Evolutionary conservation across 1,140 invertebrate species (phyloP).

Genomic region (Callitettix versicolor): DNA sequence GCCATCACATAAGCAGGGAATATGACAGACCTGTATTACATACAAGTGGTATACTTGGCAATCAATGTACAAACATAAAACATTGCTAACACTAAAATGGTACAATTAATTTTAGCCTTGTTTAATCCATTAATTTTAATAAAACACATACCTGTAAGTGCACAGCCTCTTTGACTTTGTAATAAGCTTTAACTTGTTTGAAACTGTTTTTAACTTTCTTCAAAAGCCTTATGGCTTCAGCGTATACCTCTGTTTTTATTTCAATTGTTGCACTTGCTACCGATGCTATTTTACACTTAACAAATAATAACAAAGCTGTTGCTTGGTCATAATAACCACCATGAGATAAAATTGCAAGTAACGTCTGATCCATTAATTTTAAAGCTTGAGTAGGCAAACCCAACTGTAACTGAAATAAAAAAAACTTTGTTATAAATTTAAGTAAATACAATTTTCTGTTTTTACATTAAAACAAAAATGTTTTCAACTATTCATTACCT

Average conservation of each 20-base stretch:
- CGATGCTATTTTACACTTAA: slow-evolving; percentile 36
- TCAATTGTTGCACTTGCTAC: slow-evolving; percentile 34
- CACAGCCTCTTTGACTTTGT: slow-evolving; percentile 56
- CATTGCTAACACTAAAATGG: too few species aligned
- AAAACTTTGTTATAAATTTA: slow-evolving; percentile 3
- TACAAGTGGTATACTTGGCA: too few species aligned
- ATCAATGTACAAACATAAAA: too few species aligned
- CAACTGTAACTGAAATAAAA: slow-evolving; percentile 49
- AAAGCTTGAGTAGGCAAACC: slow-evolving; percentile 62
- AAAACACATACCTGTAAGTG: slow-evolving; percentile 48
- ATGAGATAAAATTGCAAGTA: slow-evolving; percentile 62
- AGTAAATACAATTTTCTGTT: slow-evolving; percentile 8
- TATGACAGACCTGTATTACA: too few species aligned
- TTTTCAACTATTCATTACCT: neutral
- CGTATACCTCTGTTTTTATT: slow-evolving; percentile 40
- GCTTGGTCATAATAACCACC: slow-evolving; percentile 71
- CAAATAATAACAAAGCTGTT: slow-evolving; percentile 42
- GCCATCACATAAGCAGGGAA: too few species aligned
- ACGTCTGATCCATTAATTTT: slow-evolving; percentile 51
- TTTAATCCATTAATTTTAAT: too few species aligned
- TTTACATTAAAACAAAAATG: neutral
- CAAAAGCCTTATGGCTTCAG: slow-evolving; percentile 52
- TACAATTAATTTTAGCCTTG: too few species aligned
- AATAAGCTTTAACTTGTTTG: slow-evolving; percentile 57
- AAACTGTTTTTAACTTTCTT: slow-evolving; percentile 55